phyloP scores from a whole-genome alignment of 1,140 invertebrate species.

The Hyles vespertilio region DNA sequence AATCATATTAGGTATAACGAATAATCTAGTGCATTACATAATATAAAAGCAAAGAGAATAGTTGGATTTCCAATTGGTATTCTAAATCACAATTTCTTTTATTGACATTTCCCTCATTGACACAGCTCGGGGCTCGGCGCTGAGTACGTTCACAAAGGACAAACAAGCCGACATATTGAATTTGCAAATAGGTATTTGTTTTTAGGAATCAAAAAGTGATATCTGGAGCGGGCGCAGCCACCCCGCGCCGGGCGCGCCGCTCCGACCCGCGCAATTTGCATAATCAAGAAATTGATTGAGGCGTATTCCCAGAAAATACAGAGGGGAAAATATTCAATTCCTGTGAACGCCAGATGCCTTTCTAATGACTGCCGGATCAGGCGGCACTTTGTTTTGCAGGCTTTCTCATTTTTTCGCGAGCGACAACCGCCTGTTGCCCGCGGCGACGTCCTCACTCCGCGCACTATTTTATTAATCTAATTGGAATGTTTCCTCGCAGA shows the following conservation, averaged over 20 bases:
- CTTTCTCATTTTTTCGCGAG: conserved; percentile 21
- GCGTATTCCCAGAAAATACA: conserved; percentile 48
- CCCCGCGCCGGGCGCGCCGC: background rate
- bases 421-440: conserved; percentile 39
- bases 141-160: no score
- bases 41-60: no score
- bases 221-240: no score
- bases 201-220: no score
- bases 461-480: background rate
- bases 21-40: no score
- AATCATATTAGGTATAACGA: no score
- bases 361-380: conserved; percentile 47
- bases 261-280: conserved; percentile 46
- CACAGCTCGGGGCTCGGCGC: no score
- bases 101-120: no score
- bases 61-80: no score
- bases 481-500: conserved; percentile 1
- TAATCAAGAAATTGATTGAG: conserved; percentile 71
- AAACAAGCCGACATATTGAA: no score
- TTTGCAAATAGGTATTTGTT: no score
- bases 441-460: background rate
- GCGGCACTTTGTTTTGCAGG: conserved; percentile 28
- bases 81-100: no score
- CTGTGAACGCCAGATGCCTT: conserved; percentile 45
- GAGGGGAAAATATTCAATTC: conserved; percentile 49